Conservation (phyloP, 2,113 vertebrate genomes). For the Channa maculata region DNA sequence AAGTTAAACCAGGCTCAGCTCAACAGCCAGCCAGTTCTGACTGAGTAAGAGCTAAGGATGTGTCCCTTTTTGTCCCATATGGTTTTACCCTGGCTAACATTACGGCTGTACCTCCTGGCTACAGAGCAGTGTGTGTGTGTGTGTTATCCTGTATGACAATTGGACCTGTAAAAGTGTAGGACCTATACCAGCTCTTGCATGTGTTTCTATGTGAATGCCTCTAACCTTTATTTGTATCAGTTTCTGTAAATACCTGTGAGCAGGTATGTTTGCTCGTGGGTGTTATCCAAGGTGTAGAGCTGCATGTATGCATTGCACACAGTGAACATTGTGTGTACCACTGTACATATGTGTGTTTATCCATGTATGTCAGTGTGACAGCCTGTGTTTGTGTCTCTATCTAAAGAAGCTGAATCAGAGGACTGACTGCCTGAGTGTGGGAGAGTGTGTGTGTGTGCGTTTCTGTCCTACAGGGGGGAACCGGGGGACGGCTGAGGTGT, state of each 20-base stretch:
- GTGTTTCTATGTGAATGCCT: background rate
- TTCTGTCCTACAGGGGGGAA: constrained; percentile 8
- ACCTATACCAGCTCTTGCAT: background rate
- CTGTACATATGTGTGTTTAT: background rate
- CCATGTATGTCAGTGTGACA: background rate
- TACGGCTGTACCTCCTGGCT: constrained; percentile 49
- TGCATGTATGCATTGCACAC: background rate
- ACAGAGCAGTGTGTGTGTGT: constrained; percentile 23
- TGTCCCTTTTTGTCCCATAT: constrained; percentile 55
- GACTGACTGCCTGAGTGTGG: constrained; percentile 15
- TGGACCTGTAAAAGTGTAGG: constrained; percentile 14
- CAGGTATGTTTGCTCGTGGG: background rate
- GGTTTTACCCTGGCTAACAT: constrained; percentile 53
- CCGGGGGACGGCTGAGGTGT: constrained; percentile 36
- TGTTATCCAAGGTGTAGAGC: background rate
- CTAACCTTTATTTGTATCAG: background rate
- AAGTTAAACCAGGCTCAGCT: constrained; percentile 52
- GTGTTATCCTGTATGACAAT: constrained; percentile 28
- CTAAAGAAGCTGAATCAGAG: constrained; percentile 21
- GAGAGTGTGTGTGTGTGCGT: constrained; percentile 13
- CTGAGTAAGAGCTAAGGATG: constrained; percentile 54
- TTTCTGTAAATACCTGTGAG: constrained; percentile 8
- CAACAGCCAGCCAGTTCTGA: constrained; percentile 37
- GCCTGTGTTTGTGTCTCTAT: constrained; percentile 2
- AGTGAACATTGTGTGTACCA: background rate